These are phyloP conservation scores for Unio pictorum DNA, from an alignment of 2,888 invertebrate genomes.

Conservation along the genomic window DNA sequence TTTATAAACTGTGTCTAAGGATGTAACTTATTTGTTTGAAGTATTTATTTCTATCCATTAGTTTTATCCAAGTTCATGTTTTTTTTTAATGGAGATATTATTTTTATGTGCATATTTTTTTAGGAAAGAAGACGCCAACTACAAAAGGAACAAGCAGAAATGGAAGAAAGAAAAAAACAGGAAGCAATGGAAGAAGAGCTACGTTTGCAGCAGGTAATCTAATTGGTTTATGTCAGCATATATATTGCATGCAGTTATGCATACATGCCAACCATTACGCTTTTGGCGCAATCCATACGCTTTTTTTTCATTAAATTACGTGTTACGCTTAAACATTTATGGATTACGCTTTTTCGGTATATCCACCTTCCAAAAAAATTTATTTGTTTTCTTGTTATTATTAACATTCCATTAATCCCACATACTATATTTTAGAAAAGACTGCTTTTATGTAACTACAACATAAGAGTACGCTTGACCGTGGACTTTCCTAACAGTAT, in stretches of 20 bases:
- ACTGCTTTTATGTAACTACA: no score
- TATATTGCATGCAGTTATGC: not conserved
- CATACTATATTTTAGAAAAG: no score
- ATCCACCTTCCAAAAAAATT: no score
- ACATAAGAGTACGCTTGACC: no score
- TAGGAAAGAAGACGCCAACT: conserved; percentile 64
- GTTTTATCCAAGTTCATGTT: not conserved
- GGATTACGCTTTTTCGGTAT: no score
- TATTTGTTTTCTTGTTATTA: no score
- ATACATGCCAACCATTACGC: not conserved
- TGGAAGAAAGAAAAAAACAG: conserved; percentile 65
- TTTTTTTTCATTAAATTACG: no score
- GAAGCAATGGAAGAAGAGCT: conserved; percentile 44
- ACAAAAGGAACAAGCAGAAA: conserved; percentile 73
- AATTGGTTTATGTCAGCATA: not conserved
- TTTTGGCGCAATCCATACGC: no score
- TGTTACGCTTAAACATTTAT: no score
- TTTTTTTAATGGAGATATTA: not conserved
- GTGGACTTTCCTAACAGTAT: no score
- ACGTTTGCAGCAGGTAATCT: conserved; percentile 57
- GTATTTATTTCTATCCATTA: not conserved
- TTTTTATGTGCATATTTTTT: conserved; percentile 5
- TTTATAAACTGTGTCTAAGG: no score
- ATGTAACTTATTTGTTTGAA: not conserved
- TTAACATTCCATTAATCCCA: no score